These are phyloP conservation scores for Dasyprocta punctata DNA, from an alignment of 2,113 vertebrate species.

Conservation along the genomic window DNA sequence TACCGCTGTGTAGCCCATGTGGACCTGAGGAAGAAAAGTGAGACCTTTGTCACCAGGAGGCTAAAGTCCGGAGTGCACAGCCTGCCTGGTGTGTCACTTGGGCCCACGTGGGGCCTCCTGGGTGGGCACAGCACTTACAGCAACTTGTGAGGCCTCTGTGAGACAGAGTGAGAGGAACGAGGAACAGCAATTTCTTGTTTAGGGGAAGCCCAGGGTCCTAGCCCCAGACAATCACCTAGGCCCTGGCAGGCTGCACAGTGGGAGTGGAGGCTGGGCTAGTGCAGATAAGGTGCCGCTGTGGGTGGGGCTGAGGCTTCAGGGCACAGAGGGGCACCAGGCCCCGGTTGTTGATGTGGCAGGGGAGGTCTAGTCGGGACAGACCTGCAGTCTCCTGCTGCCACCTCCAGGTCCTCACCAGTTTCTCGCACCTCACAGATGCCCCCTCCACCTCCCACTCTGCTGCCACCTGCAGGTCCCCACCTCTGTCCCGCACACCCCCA, in stretches of 20 bases:
- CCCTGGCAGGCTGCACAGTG: rapidly evolving
- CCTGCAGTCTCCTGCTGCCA: no score
- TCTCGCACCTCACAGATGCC: no score
- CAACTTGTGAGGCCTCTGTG: rapidly evolving
- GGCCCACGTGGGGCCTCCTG: background rate
- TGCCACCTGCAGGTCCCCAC: no score
- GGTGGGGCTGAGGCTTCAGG: background rate
- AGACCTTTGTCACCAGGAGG: constrained; percentile 81
- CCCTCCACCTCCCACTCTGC: background rate
- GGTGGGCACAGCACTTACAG: no score
- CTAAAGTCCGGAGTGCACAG: background rate
- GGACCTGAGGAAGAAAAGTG: constrained; percentile 87
- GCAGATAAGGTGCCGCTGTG: rapidly evolving
- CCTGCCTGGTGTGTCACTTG: constrained; percentile 73
- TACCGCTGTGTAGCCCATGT: constrained; percentile 87
- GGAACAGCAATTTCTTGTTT: background rate
- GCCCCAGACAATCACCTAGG: background rate
- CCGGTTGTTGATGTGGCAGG: rapidly evolving
- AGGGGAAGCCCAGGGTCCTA: background rate
- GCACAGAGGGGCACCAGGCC: background rate
- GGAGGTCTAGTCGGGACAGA: background rate
- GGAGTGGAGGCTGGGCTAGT: background rate
- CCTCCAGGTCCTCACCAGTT: background rate
- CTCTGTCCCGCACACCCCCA: background rate
- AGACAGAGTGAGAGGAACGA: rapidly evolving